Percentiles rank a stretch among this genome's conserved stretches.
Evolutionary conservation across 2,113 vertebrate genomes (phyloP).

Genomic region (Psilopsiagon aurifrons): DNA sequence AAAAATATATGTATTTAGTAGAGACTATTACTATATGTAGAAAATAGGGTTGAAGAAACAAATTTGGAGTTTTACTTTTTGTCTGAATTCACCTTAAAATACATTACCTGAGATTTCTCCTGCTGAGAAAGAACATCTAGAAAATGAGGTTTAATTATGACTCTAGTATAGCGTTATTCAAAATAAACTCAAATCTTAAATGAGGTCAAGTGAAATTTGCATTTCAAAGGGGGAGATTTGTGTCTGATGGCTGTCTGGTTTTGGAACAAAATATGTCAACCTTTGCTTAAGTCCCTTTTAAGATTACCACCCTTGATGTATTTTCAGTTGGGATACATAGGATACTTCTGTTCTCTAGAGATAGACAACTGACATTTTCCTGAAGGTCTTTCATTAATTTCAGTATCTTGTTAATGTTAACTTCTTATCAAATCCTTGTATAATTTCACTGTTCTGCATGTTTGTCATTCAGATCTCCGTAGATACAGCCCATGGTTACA

Average conservation of each 20-base stretch:
- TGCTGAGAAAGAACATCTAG: not conserved
- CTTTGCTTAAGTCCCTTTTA: not conserved
- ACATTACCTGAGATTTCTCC: not conserved
- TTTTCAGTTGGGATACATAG: not conserved
- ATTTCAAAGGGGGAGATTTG: not conserved
- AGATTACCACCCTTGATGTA: not conserved
- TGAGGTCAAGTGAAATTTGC: not conserved
- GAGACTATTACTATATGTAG: not conserved
- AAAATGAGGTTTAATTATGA: not conserved
- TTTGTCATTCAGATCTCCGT: conserved; percentile 82
- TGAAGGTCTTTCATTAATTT: not conserved
- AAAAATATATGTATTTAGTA: not conserved
- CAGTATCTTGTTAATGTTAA: not conserved
- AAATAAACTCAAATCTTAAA: not conserved
- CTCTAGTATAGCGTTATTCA: not conserved
- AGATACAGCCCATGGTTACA: conserved; percentile 87
- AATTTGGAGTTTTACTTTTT: not conserved
- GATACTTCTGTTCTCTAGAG: not conserved
- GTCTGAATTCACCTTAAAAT: not conserved
- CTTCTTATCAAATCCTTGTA: not conserved
- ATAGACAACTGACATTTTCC: not conserved
- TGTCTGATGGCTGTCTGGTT: not conserved
- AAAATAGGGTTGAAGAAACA: not conserved
- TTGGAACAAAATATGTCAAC: not conserved
- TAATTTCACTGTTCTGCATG: not conserved